phyloP scores from a whole-genome alignment of 2,113 vertebrate genomes.

The Stigmatopora nigra region DNA sequence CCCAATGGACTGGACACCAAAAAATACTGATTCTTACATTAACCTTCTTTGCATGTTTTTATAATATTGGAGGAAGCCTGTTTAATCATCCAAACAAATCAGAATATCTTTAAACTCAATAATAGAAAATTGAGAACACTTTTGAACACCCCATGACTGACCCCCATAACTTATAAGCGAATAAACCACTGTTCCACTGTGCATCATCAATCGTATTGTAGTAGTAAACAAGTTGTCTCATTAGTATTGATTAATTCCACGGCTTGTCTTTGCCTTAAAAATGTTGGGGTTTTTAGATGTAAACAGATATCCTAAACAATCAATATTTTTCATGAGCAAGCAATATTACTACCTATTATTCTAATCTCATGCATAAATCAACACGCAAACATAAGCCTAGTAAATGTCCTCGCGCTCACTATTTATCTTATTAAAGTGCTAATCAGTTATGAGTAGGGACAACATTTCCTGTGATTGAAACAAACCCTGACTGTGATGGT shows the following conservation, averaged over 20 bases:
- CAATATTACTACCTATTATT: slow-evolving; percentile 42
- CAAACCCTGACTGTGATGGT: slow-evolving; percentile 45
- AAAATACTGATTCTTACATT: too few species aligned
- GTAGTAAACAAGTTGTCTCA: not conserved
- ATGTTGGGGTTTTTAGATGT: slow-evolving; percentile 5
- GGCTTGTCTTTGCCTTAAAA: not conserved
- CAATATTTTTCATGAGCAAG: slow-evolving; percentile 24
- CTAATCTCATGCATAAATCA: slow-evolving; percentile 40
- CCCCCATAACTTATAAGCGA: too few species aligned
- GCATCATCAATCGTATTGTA: not conserved
- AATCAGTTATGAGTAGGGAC: slow-evolving; percentile 65
- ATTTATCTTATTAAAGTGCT: slow-evolving; percentile 52
- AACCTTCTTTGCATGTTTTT: too few species aligned
- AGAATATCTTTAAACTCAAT: too few species aligned
- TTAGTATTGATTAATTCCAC: not conserved
- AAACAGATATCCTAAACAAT: slow-evolving; percentile 12
- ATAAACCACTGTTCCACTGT: too few species aligned
- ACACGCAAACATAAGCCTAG: slow-evolving; percentile 18
- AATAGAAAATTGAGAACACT: too few species aligned
- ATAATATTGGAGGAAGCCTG: too few species aligned
- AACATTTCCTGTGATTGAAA: slow-evolving; percentile 52
- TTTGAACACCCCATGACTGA: too few species aligned
- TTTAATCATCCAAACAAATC: too few species aligned
- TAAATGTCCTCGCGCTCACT: slow-evolving; percentile 39
- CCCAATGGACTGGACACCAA: not conserved